Evolutionary conservation across 2,797 vertebrate species (phyloP).

Genomic region (Halcyon badia): DNA sequence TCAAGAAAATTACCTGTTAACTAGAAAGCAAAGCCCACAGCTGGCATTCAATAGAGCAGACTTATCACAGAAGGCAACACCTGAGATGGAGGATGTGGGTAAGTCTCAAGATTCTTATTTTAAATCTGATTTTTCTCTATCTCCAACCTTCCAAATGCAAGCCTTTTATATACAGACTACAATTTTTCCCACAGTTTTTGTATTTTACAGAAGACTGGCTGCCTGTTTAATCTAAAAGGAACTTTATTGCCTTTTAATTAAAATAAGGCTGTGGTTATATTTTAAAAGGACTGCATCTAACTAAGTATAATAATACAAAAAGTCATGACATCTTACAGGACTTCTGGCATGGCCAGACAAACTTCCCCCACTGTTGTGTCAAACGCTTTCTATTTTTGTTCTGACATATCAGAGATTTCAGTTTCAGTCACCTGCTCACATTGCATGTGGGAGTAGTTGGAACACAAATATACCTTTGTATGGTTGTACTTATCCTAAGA

Average conservation of each 20-base stretch:
- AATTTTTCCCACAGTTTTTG: accelerated
- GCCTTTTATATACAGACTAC: background rate
- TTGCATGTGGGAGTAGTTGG: background rate
- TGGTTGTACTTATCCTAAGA: background rate
- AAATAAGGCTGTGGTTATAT: background rate
- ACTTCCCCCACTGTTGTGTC: accelerated
- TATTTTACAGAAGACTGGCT: background rate
- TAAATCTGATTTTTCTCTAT: background rate
- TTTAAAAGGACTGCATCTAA: background rate
- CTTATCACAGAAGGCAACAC: background rate
- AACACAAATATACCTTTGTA: background rate
- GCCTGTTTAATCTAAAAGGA: background rate
- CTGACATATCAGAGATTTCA: background rate
- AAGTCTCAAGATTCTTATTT: background rate
- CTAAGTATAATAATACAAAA: background rate
- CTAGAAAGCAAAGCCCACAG: background rate
- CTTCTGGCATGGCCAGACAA: background rate
- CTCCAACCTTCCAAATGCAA: background rate
- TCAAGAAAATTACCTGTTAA: background rate
- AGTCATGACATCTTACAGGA: background rate
- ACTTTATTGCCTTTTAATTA: background rate
- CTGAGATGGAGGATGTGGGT: background rate
- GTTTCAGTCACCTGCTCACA: background rate
- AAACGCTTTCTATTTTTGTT: background rate
- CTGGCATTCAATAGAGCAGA: background rate